Base-by-base conservation (phyloP, 2,888 invertebrate genomes). In the Chirona hameri region DNA sequence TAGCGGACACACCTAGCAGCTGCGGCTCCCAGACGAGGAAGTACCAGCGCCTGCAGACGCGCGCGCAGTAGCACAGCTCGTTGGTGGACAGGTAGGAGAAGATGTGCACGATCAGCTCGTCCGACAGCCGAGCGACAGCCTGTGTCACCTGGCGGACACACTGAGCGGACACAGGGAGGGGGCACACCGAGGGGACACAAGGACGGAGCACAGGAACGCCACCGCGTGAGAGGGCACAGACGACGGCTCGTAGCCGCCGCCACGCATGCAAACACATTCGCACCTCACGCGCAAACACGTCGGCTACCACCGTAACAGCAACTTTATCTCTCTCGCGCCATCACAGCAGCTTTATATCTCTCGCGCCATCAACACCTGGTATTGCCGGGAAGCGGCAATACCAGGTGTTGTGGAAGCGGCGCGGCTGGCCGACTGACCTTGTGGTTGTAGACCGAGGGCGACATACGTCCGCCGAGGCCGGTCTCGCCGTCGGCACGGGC, bases 1-100 rank as follows among this genome's bases (percentile, higher is more conserved):
- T n/a, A n/a, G n/a, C n/a, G n/a, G n/a, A n/a, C n/a, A n/a, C n/a
- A n/a, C n/a, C n/a, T n/a, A n/a, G n/a, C 39, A 95, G 89, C 15
- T 90, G 88, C 0, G 94, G 94, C 65, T 93, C 92, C 95, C 95
- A 95, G 69, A 92, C 93, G 55, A 94, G 89, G 85, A 91, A 90
- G 88, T 94, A 93, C 88, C 94, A 94, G 81, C 94, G 90, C 39
- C 92, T 89, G 87, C 94, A 94, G 10, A 94, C 94, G 82, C 93
- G 91, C 1, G 93, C 94, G 88, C 93, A 92, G 87, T 90, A 90
- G 87, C 86, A 94, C 86, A 94, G 88, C 86, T 94, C 93, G 86
- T 92, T 91, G 85, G 93, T 93, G 82, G 91, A 90, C 81, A 95
- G 89, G 90, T 92, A 92, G 83, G 91, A 90, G 86, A 95, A 93